A percentile compares a stretch with the other conserved stretches of the same genome.
These are phyloP conservation scores for Acanthoscelides obtectus DNA, from an alignment of 2,888 invertebrate genomes.

Conservation along the genomic window DNA sequence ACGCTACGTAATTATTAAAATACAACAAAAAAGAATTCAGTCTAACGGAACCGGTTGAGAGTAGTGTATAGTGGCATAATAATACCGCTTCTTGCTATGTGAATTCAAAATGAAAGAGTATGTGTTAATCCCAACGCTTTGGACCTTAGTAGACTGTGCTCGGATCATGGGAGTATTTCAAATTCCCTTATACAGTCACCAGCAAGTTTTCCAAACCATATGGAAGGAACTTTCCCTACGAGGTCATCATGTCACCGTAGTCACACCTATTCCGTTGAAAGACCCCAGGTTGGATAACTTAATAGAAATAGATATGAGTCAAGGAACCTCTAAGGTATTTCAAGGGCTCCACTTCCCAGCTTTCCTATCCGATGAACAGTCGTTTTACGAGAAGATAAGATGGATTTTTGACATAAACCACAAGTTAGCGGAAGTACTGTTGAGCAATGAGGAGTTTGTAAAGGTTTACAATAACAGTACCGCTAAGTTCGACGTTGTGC, in stretches of 20 bases:
- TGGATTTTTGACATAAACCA: conserved; percentile 27
- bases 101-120: not conserved
- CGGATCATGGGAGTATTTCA: conserved; percentile 12
- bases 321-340: conserved; percentile 22
- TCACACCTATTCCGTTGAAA: conserved; percentile 26
- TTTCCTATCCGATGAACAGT: conserved; percentile 28
- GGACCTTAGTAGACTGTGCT: not conserved
- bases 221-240: conserved; percentile 28
- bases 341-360: conserved; percentile 27
- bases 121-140: not conserved
- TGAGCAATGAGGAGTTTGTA: conserved; percentile 27
- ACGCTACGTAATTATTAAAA: too few species aligned
- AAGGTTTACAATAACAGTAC: conserved; percentile 26
- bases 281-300: conserved; percentile 30
- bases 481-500: conserved; percentile 31
- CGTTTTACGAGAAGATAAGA: conserved; percentile 24
- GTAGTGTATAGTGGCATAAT: not conserved
- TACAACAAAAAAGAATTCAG: too few species aligned
- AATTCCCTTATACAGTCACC: conserved; percentile 19
- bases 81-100: not conserved
- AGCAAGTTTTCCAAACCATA: conserved; percentile 23
- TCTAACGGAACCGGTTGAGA: too few species aligned
- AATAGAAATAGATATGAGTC: conserved; percentile 35
- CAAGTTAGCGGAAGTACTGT: conserved; percentile 24
- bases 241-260: conserved; percentile 27